Percentiles rank a stretch among this genome's conserved stretches.
Evolutionary conservation across 2,888 invertebrate genomes (phyloP).

Genomic region (Orthosia incerta): DNA sequence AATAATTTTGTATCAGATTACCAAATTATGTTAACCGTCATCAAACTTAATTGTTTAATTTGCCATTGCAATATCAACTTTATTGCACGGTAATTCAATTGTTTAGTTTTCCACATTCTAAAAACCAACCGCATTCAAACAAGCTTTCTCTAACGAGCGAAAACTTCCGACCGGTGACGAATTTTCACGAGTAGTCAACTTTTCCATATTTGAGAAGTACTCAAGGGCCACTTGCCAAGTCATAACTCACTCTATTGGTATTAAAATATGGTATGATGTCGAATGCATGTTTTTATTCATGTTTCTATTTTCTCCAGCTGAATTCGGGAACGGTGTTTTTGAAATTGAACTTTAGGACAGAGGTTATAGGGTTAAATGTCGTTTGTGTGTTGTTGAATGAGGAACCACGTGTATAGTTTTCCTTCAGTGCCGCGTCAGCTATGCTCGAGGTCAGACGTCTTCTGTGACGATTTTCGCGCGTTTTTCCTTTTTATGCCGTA

Average conservation of each 20-base stretch:
- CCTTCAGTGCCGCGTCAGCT: conserved; percentile 81
- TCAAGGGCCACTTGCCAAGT: conserved; percentile 47
- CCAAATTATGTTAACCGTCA: conserved; percentile 35
- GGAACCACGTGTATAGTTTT: conserved; percentile 79
- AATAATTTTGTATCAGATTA: conserved; percentile 63
- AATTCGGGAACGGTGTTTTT: conserved; percentile 17
- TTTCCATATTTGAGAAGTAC: conserved; percentile 73
- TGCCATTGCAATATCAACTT: conserved; percentile 36
- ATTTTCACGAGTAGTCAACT: conserved; percentile 69
- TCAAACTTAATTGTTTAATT: neutral
- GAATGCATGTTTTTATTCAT: conserved; percentile 44
- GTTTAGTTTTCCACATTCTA: conserved; percentile 5
- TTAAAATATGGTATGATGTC: conserved; percentile 62
- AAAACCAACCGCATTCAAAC: conserved; percentile 35
- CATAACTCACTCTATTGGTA: conserved; percentile 47
- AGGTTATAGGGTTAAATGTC: conserved; percentile 46
- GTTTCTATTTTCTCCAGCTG: conserved; percentile 53
- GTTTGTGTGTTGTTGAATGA: conserved; percentile 27
- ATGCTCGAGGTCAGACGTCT: conserved; percentile 75
- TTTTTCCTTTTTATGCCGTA: conserved; percentile 64
- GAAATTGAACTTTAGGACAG: conserved; percentile 25
- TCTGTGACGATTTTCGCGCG: conserved; percentile 67
- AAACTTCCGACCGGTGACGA: conserved; percentile 72
- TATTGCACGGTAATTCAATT: neutral
- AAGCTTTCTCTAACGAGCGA: conserved; percentile 71